These are phyloP conservation scores for Sebastes cheni DNA, from an alignment of 2,797 vertebrate species.

Conservation along the genomic window DNA sequence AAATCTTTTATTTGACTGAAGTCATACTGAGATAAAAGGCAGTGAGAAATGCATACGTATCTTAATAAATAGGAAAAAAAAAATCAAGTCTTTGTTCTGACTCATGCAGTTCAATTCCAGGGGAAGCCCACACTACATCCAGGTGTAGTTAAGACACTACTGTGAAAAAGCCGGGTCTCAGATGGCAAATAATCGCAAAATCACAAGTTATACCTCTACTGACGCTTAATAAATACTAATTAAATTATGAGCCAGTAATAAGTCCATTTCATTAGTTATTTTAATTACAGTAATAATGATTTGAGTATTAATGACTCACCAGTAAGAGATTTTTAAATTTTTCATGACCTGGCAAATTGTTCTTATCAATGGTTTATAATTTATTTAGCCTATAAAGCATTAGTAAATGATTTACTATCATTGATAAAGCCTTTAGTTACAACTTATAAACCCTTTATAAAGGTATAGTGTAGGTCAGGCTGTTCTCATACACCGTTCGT, in stretches of 20 bases:
- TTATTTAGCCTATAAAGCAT: neutral
- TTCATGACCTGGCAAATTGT: neutral
- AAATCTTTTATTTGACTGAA: neutral
- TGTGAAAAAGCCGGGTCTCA: neutral
- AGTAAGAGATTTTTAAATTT: neutral
- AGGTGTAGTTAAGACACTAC: neutral
- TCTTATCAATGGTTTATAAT: neutral
- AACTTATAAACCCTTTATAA: no score
- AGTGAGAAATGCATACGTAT: neutral
- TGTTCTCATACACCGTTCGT: no score
- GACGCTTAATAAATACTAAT: neutral
- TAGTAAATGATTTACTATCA: no score
- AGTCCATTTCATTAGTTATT: neutral
- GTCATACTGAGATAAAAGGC: conserved; percentile 7
- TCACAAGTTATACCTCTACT: neutral
- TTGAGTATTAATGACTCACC: neutral
- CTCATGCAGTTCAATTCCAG: neutral
- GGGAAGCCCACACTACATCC: neutral
- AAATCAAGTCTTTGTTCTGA: neutral
- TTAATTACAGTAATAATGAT: neutral
- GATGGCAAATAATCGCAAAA: neutral
- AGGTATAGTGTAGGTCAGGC: no score
- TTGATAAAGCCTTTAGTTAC: no score
- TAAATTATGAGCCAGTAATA: neutral
- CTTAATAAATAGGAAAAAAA: neutral